Evolutionary conservation across 2,797 vertebrate genomes (phyloP).

Genomic region (Centropyge bicolor): DNA sequence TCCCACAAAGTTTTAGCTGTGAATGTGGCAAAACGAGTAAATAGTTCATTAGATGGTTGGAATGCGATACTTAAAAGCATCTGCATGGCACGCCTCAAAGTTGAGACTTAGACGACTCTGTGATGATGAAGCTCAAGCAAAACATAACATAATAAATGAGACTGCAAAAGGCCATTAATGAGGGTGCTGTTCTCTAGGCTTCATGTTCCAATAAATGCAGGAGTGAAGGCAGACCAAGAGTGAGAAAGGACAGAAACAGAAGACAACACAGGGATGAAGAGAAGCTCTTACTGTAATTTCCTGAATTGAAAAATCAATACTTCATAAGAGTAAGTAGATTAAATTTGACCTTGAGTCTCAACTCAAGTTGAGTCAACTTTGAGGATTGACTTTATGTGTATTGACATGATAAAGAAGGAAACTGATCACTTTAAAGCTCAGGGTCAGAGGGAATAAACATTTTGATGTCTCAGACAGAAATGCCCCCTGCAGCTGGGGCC

Average conservation of each 20-base stretch:
- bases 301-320: constrained; percentile 47
- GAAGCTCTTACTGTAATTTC: constrained; percentile 16
- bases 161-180: constrained; percentile 5
- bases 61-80: constrained; percentile 17
- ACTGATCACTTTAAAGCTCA: constrained; percentile 10
- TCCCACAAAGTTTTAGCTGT: not conserved
- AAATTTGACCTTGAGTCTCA: constrained; percentile 41
- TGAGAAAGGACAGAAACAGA: not conserved
- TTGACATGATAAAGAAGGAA: constrained; percentile 1
- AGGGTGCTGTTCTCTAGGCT: constrained; percentile 14
- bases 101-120: not conserved
- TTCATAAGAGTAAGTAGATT: constrained; percentile 34
- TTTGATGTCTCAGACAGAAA: not conserved
- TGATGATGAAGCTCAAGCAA: constrained; percentile 16
- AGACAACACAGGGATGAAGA: constrained; percentile 14
- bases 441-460: not conserved
- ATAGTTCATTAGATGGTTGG: constrained; percentile 8
- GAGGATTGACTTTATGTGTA: constrained; percentile 5
- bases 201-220: not conserved
- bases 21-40: constrained; percentile 32
- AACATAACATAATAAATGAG: constrained; percentile 7
- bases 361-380: not conserved
- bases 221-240: constrained; percentile 11
- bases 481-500: not conserved
- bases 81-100: not conserved